Evolutionary conservation across 2,888 invertebrate genomes (phyloP).

Genomic region (Cyclophora albipunctata): DNA sequence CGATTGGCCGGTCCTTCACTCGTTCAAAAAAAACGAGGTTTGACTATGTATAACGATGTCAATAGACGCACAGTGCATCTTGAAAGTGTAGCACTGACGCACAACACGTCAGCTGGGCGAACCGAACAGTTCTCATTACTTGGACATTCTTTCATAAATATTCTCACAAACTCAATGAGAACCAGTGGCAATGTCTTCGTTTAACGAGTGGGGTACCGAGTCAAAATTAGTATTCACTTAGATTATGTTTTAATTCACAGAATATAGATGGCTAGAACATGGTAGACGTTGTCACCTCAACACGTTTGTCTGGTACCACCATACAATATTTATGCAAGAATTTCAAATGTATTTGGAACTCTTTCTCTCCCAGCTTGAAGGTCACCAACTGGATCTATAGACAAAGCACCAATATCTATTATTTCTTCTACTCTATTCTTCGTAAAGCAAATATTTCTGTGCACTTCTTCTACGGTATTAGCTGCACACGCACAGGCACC

Average conservation of each 20-base stretch:
- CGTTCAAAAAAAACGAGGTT: conserved; percentile 90
- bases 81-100: conserved; percentile 58
- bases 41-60: conserved; percentile 66
- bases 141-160: conserved; percentile 26
- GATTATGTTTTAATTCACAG: conserved; percentile 4
- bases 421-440: conserved; percentile 32
- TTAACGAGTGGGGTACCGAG: not conserved
- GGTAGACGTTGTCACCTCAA: too few relatives aligned
- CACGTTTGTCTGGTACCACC: conserved; percentile 3
- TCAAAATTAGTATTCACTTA: not conserved
- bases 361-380: conserved; percentile 31
- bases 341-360: conserved; percentile 25
- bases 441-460: conserved; percentile 40
- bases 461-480: conserved; percentile 50
- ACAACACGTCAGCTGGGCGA: conserved; percentile 43
- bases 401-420: conserved; percentile 44
- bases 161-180: conserved; percentile 7
- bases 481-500: conserved; percentile 58
- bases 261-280: conserved; percentile 8
- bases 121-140: conserved; percentile 38
- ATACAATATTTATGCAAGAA: conserved; percentile 17
- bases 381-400: conserved; percentile 42
- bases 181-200: not conserved
- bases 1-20: conserved; percentile 95
- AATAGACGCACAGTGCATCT: conserved; percentile 63